A percentile compares a stretch with the other conserved stretches of the same genome.
These are phyloP conservation scores for Bostrychus sinensis DNA, from an alignment of 2,113 vertebrate species.

Conservation along the genomic window DNA sequence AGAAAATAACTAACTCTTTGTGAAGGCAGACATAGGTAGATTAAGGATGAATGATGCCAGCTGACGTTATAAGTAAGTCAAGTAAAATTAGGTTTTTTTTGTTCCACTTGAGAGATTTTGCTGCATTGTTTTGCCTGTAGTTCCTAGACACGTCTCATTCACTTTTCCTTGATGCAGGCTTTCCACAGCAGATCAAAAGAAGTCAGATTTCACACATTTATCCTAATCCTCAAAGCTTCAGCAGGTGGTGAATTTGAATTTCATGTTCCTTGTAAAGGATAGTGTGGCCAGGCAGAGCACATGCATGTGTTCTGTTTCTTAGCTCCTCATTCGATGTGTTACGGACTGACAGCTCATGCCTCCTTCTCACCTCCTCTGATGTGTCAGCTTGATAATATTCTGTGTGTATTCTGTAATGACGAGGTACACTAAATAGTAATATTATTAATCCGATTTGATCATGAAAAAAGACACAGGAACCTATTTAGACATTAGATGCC, in stretches of 20 bases:
- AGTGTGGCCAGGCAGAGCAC: conserved; percentile 1
- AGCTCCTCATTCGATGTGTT: conserved; percentile 32
- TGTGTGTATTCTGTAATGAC: conserved; percentile 4
- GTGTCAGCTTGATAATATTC: conserved; percentile 9
- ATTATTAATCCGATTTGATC: background rate
- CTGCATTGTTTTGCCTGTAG: background rate
- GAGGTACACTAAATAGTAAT: background rate
- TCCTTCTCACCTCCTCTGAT: conserved; percentile 31
- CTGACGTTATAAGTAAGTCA: conserved; percentile 17
- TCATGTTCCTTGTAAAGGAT: conserved; percentile 1
- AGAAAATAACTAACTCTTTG: conserved; percentile 16
- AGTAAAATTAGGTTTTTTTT: conserved; percentile 7
- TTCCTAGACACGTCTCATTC: background rate
- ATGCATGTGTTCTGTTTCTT: background rate
- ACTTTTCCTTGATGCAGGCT: background rate
- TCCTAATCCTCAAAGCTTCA: conserved; percentile 4
- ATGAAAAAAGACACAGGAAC: too few relatives aligned
- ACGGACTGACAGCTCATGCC: conserved; percentile 19
- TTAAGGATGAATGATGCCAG: conserved; percentile 27
- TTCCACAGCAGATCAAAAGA: background rate
- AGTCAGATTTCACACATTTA: background rate
- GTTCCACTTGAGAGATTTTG: background rate
- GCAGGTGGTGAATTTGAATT: conserved; percentile 10
- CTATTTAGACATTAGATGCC: too few relatives aligned
- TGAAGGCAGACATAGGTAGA: conserved; percentile 35